Evolutionary conservation across 1,140 invertebrate species (phyloP).

Genomic region (Solenopsis invicta): DNA sequence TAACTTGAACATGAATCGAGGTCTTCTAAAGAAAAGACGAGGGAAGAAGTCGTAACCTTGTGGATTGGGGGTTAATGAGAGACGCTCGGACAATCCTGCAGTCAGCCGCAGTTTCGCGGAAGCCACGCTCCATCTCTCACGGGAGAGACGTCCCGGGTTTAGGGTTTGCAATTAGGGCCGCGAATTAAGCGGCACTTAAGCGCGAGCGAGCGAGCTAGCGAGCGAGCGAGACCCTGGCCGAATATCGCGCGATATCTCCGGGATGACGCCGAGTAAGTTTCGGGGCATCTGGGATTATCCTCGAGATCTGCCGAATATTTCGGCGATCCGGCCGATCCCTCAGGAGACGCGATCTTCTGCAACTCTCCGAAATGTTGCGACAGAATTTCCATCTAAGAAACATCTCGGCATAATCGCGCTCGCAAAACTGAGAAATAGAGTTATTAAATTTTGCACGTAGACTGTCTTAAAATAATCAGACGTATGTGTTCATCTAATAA

Average conservation of each 20-base stretch:
- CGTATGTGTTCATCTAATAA: background rate
- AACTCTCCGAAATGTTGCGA: conserved; percentile 33
- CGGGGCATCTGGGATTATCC: conserved; percentile 52
- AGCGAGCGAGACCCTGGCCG: conserved; percentile 38
- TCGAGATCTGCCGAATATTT: conserved; percentile 61
- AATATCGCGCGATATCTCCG: conserved; percentile 51
- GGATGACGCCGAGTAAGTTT: conserved; percentile 55
- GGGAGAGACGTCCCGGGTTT: conserved; percentile 46
- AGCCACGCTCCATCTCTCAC: conserved; percentile 41
- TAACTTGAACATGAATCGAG: background rate
- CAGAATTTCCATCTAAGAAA: conserved; percentile 43
- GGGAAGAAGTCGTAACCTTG: background rate
- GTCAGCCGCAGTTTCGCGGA: conserved; percentile 27
- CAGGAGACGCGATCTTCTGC: conserved; percentile 39
- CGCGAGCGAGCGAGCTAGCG: conserved; percentile 39
- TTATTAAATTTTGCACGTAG: background rate
- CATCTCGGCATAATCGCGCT: background rate
- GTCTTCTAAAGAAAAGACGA: background rate
- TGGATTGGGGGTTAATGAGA: background rate
- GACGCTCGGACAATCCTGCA: conserved; percentile 27
- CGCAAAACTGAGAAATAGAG: conserved; percentile 8
- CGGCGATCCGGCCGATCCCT: conserved; percentile 44
- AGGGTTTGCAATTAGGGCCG: conserved; percentile 51
- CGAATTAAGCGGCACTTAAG: conserved; percentile 59
- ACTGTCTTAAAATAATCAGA: background rate